These are phyloP conservation scores for Toxotes chatareus DNA, from an alignment of 2,113 vertebrate genomes.

Conservation along the genomic window DNA sequence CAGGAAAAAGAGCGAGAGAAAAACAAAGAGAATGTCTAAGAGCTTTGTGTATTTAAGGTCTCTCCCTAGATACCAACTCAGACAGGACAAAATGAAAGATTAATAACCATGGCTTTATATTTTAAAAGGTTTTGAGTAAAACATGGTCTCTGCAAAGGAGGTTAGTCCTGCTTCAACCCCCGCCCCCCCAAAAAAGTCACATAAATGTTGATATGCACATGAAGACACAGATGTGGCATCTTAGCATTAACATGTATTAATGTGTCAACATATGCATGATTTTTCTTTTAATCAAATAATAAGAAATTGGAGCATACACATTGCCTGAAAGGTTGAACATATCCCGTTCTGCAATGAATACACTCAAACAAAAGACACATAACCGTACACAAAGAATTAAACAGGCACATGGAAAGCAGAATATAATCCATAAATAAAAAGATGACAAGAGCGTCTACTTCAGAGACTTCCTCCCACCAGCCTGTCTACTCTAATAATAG, in stretches of 20 bases:
- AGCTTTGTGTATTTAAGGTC: constrained; percentile 80
- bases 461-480: constrained; percentile 84
- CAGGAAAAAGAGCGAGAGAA: constrained; percentile 44
- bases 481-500: constrained; percentile 86
- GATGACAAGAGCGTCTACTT: constrained; percentile 84
- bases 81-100: constrained; percentile 83
- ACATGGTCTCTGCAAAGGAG: constrained; percentile 59
- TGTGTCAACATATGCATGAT: neutral
- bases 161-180: constrained; percentile 35
- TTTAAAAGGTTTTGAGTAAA: constrained; percentile 73
- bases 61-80: constrained; percentile 77
- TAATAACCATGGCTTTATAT: constrained; percentile 80
- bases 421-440: constrained; percentile 84
- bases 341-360: constrained; percentile 3
- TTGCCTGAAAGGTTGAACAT: constrained; percentile 7
- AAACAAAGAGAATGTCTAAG: constrained; percentile 77
- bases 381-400: constrained; percentile 47
- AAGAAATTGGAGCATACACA: neutral
- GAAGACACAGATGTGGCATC: neutral
- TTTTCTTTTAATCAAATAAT: constrained; percentile 13
- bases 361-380: constrained; percentile 39
- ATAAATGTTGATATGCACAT: neutral
- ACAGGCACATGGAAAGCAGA: constrained; percentile 64
- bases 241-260: constrained; percentile 5
- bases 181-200: constrained; percentile 1